phyloP scores from a whole-genome alignment of 2,888 invertebrate genomes.

The Drosophila maculinotata region DNA sequence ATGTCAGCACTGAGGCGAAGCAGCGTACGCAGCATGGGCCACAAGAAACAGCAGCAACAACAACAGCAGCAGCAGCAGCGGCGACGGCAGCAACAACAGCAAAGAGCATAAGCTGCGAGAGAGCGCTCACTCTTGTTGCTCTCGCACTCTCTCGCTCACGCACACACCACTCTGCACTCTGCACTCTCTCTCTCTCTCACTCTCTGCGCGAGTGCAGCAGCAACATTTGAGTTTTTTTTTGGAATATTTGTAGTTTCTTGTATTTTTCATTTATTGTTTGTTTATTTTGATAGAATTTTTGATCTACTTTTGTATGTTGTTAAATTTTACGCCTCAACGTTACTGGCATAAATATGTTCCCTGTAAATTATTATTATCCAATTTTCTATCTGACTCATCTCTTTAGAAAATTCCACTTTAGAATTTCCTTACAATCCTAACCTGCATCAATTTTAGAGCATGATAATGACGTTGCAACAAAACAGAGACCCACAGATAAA shows the following conservation, averaged over 20 bases:
- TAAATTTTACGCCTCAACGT: too few relatives aligned
- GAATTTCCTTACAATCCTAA: constrained; percentile 50
- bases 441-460: constrained; percentile 69
- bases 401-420: constrained; percentile 10
- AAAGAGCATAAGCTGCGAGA: constrained; percentile 52
- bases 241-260: constrained; percentile 12
- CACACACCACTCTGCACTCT: too few relatives aligned
- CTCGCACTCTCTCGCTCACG: constrained; percentile 19
- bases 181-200: constrained; percentile 13
- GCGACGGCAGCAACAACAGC: constrained; percentile 31
- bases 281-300: constrained; percentile 13
- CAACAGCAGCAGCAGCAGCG: constrained; percentile 24
- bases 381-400: constrained; percentile 20
- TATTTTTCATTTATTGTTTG: constrained; percentile 3
- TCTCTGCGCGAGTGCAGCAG: constrained; percentile 28
- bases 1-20: constrained; percentile 81
- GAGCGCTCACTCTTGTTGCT: constrained; percentile 13
- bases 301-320: constrained; percentile 25
- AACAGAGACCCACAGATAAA: constrained; percentile 17
- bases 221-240: constrained; percentile 7
- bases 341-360: neutral
- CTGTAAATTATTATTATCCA: too few relatives aligned
- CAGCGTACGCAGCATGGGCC: constrained; percentile 74
- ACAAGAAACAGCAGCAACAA: constrained; percentile 43
- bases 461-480: constrained; percentile 45